A percentile compares a stretch with the other conserved stretches of the same genome.
These are phyloP conservation scores for Scolopax mira DNA, from an alignment of 2,113 vertebrate genomes.

Conservation along the genomic window DNA sequence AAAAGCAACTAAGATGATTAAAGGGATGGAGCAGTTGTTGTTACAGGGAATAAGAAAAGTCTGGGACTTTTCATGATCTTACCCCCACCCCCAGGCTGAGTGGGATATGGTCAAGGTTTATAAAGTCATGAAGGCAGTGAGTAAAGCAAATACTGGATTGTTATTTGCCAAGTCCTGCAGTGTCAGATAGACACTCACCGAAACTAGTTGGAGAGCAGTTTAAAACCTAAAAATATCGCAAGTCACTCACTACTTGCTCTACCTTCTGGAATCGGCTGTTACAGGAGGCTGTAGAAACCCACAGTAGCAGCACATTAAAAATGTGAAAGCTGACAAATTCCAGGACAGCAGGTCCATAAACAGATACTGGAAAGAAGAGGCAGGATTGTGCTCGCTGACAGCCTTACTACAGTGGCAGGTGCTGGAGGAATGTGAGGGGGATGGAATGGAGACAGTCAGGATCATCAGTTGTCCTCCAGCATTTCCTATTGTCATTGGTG, in stretches of 20 bases:
- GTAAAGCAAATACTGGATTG: neutral
- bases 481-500: neutral
- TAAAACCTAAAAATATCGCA: neutral
- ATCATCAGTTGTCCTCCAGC: neutral
- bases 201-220: neutral
- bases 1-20: neutral
- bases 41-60: neutral
- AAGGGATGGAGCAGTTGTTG: neutral
- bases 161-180: neutral
- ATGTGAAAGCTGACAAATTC: neutral
- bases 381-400: neutral
- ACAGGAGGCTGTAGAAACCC: neutral
- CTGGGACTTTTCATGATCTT: neutral
- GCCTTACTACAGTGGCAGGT: accelerated
- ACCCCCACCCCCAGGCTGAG: neutral
- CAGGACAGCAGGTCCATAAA: neutral
- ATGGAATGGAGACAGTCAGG: neutral
- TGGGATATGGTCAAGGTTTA: neutral
- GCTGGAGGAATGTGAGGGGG: neutral
- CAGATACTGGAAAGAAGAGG: neutral
- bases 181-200: neutral
- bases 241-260: neutral
- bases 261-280: neutral
- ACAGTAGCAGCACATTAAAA: neutral
- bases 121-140: neutral